Evolutionary conservation across 2,888 invertebrate genomes (phyloP), one percentile per base, ranked within the genome.

Genomic region (Pristionchus maxplancki): DNA sequence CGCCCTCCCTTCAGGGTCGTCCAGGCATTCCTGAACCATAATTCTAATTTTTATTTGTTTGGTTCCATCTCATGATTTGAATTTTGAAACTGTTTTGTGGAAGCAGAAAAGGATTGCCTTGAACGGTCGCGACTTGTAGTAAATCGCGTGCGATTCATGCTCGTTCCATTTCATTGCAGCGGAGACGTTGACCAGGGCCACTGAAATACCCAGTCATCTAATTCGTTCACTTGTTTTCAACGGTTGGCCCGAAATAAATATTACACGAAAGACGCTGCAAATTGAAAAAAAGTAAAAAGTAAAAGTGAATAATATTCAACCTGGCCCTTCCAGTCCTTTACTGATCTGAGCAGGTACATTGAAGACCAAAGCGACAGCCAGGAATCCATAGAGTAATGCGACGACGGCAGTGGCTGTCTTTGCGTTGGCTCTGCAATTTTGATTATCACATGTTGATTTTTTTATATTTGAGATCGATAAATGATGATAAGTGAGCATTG

Each of bases 161-260:
- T 78, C 44, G 6, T 78, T 78, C 78, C 78, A 78, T 11, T 78
- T 78, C n/a, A 78, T 78, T 8, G 78, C 78, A 6, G 37, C 78
- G 11, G 78, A 11, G 4, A 78, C 11, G 40, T 78, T 40, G 17
- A 78, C 44, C 13, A 20, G 24, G n/a, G 31, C 13, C 1, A 24
- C 28, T 67, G 67, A 34, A 67, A 67, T 28, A 34, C 17, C 24
- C 5, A 67, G 11, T 67, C 28, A 34, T 28, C n/a, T 67, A 20
- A 6, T 28, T 5, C 9, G 11, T 28, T 67, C 67, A 13, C 24
- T 58, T 67, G n/a, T 67, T 34, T n/a, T n/a, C n/a, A n/a, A n/a
- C n/a, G n/a, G n/a, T n/a, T n/a, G n/a, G n/a, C n/a, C n/a, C n/a
- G n/a, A n/a, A n/a, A n/a, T n/a, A n/a, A n/a, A n/a, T n/a, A n/a